A percentile compares a stretch with the other conserved stretches of the same genome.
Evolutionary conservation across 2,113 vertebrate species (phyloP).

Genomic region (Hoplias malabaricus): DNA sequence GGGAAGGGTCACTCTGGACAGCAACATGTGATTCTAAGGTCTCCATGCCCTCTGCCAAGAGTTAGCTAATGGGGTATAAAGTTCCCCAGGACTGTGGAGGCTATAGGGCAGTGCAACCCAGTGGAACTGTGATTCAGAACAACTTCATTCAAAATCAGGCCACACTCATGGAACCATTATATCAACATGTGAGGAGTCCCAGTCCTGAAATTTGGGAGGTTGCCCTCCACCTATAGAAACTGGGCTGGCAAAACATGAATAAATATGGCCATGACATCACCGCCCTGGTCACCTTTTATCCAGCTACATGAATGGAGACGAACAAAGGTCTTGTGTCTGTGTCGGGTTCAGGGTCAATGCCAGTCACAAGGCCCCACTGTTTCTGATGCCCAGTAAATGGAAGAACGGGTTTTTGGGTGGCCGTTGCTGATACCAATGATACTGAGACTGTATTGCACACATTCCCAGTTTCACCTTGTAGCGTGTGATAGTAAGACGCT

Average conservation of each 20-base stretch:
- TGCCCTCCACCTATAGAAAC: not conserved
- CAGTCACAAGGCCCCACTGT: constrained; percentile 36
- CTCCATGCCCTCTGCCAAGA: too few relatives aligned
- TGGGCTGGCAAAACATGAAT: constrained; percentile 39
- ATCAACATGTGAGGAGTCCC: too few relatives aligned
- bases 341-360: constrained; percentile 10
- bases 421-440: not conserved
- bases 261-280: constrained; percentile 55
- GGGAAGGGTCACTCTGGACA: too few relatives aligned
- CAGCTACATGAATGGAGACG: constrained; percentile 30
- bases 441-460: not conserved
- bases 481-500: not conserved
- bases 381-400: not conserved
- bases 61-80: too few relatives aligned
- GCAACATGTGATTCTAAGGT: too few relatives aligned
- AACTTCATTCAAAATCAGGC: too few relatives aligned
- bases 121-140: too few relatives aligned
- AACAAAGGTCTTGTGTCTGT: constrained; percentile 46
- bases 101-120: constrained; percentile 28
- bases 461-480: not conserved
- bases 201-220: constrained; percentile 33
- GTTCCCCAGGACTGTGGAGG: too few relatives aligned
- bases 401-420: not conserved
- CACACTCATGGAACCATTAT: too few relatives aligned
- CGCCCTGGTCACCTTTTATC: constrained; percentile 45